Evolutionary conservation across 1,140 invertebrate species (phyloP).

Genomic region (Listronotus bonariensis): DNA sequence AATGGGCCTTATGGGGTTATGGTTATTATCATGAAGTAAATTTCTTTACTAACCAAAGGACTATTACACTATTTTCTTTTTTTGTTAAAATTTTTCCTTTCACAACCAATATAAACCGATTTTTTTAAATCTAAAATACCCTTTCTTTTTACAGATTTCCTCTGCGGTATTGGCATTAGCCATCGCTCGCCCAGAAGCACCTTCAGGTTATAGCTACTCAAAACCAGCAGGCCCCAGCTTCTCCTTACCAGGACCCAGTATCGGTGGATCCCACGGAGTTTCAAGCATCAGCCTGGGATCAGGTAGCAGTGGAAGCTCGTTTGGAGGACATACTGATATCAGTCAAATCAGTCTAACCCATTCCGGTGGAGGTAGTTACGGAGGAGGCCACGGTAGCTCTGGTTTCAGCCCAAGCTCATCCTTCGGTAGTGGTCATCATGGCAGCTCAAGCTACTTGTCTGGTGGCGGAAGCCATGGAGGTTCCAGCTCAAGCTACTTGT

Average conservation of each 20-base stretch:
- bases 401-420: background rate
- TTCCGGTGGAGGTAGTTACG: slow-evolving; percentile 4
- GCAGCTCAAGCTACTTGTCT: background rate
- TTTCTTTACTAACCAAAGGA: too few species aligned
- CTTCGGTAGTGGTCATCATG: background rate
- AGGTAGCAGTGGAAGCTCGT: background rate
- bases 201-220: slow-evolving; percentile 36
- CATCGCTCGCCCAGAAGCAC: slow-evolving; percentile 23
- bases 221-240: slow-evolving; percentile 24
- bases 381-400: slow-evolving; percentile 6
- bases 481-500: background rate
- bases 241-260: slow-evolving; percentile 23
- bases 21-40: too few species aligned
- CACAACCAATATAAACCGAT: too few species aligned
- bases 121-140: too few species aligned
- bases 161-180: slow-evolving; percentile 12
- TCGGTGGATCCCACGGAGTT: slow-evolving; percentile 33
- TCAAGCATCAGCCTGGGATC: slow-evolving; percentile 18
- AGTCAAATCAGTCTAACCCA: slow-evolving; percentile 25
- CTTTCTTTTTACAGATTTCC: slow-evolving; percentile 9
- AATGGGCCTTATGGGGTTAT: too few species aligned
- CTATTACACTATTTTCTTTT: too few species aligned
- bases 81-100: too few species aligned
- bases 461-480: too few species aligned
- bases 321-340: slow-evolving; percentile 11